phyloP scores from a whole-genome alignment of 2,113 vertebrate genomes.

The Cephalopterus ornatus region DNA sequence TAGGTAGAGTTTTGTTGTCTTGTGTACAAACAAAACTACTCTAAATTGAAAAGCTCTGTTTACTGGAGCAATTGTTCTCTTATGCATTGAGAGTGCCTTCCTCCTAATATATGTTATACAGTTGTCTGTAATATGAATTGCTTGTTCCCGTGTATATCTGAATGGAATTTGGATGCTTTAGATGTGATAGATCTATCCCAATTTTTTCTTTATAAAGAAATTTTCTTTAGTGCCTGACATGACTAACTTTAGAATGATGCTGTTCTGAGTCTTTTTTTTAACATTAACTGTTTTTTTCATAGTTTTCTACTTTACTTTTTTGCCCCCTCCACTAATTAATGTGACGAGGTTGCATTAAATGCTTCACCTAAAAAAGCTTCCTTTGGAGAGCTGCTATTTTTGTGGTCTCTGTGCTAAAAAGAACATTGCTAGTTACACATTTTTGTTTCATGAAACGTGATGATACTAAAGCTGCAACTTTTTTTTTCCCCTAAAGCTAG shows the following conservation, averaged over 20 bases:
- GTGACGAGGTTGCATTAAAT: not conserved
- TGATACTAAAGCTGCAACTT: not conserved
- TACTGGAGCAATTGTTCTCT: not conserved
- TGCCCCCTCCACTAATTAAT: not conserved
- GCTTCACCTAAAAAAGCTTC: not conserved
- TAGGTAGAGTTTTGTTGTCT: not conserved
- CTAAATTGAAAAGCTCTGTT: not conserved
- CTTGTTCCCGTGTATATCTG: not conserved
- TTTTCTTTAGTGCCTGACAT: not conserved
- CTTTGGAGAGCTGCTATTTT: not conserved
- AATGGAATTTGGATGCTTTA: not conserved
- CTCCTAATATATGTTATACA: not conserved
- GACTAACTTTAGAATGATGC: not conserved
- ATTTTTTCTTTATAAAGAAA: not conserved
- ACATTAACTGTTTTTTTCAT: not conserved
- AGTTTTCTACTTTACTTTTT: not conserved
- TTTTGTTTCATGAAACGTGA: not conserved
- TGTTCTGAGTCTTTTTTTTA: not conserved
- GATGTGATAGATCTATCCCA: not conserved
- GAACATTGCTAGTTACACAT: not conserved
- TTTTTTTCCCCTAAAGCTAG: not conserved
- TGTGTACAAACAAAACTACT: not conserved
- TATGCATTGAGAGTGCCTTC: not conserved
- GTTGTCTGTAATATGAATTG: not conserved
- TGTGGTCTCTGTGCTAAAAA: not conserved